A percentile compares a stretch with the other conserved stretches of the same genome.
phyloP scores from a whole-genome alignment of 2,888 invertebrate species.

The Imbricaverruca yamaguchii region DNA sequence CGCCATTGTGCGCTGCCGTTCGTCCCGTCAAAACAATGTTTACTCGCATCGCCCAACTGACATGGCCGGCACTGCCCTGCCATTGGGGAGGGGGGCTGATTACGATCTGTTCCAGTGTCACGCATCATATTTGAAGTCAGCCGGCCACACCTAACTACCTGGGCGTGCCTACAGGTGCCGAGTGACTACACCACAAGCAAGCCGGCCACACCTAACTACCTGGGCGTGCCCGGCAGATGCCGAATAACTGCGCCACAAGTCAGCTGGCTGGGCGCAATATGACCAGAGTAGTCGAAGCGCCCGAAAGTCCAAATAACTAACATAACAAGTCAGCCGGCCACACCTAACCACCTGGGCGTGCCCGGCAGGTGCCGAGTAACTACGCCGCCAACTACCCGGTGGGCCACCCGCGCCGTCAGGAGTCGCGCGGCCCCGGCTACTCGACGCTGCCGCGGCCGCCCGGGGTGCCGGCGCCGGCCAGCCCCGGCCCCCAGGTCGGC shows the following conservation, averaged over 20 bases:
- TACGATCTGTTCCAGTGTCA: too few relatives aligned
- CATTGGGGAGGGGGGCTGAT: too few relatives aligned
- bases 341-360: conserved; percentile 27
- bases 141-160: too few relatives aligned
- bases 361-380: conserved; percentile 66
- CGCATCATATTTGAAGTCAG: background rate
- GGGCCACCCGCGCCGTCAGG: conserved; percentile 58
- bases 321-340: conserved; percentile 1
- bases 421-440: conserved; percentile 58
- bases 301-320: too few relatives aligned
- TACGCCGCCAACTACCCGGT: conserved; percentile 92
- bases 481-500: conserved; percentile 53
- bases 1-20: too few relatives aligned
- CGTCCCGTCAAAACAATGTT: too few relatives aligned
- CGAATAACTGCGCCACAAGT: conserved; percentile 30
- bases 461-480: conserved; percentile 37
- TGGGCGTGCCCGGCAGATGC: too few relatives aligned
- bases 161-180: too few relatives aligned
- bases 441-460: conserved; percentile 70
- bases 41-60: too few relatives aligned
- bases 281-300: too few relatives aligned
- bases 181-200: background rate
- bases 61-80: too few relatives aligned
- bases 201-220: background rate
- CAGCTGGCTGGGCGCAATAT: conserved; percentile 79